phyloP scores from a whole-genome alignment of 2,888 invertebrate genomes.

The Watsonalla binaria region DNA sequence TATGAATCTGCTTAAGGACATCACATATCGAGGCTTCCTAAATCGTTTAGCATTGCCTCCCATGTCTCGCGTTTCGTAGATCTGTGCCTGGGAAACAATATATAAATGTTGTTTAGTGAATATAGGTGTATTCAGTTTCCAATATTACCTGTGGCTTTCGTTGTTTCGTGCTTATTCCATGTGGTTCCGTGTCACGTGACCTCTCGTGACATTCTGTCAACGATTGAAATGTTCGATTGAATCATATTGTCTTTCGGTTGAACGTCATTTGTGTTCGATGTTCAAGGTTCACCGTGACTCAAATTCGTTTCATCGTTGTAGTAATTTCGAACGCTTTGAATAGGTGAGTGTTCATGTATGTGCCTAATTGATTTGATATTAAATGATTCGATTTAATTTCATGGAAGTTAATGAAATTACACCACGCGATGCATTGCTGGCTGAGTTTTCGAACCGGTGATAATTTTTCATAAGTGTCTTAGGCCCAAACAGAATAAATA shows the following conservation, averaged over 20 bases:
- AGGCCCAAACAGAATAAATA: too few relatives aligned
- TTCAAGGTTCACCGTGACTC: neutral
- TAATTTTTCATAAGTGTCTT: too few relatives aligned
- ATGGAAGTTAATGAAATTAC: too few relatives aligned
- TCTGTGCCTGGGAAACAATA: neutral
- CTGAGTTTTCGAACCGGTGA: too few relatives aligned
- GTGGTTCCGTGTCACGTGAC: slow-evolving; percentile 8
- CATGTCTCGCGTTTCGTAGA: too few relatives aligned
- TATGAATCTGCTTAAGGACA: too few relatives aligned
- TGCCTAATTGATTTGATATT: neutral
- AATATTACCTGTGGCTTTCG: neutral
- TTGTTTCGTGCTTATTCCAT: neutral
- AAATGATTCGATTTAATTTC: too few relatives aligned
- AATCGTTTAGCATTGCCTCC: too few relatives aligned
- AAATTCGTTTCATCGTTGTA: neutral
- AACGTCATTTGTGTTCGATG: neutral
- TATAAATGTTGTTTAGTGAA: neutral
- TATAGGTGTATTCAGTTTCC: neutral
- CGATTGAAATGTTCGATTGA: slow-evolving; percentile 13
- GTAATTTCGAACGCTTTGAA: neutral
- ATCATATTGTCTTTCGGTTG: slow-evolving; percentile 17
- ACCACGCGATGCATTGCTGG: too few relatives aligned
- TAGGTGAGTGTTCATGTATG: neutral
- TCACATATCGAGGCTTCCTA: too few relatives aligned
- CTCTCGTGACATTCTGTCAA: slow-evolving; percentile 14